A percentile compares a stretch with the other conserved stretches of the same genome.
These are phyloP conservation scores for Amphiprion clarkii DNA, from an alignment of 2,797 vertebrate species.

Conservation along the genomic window DNA sequence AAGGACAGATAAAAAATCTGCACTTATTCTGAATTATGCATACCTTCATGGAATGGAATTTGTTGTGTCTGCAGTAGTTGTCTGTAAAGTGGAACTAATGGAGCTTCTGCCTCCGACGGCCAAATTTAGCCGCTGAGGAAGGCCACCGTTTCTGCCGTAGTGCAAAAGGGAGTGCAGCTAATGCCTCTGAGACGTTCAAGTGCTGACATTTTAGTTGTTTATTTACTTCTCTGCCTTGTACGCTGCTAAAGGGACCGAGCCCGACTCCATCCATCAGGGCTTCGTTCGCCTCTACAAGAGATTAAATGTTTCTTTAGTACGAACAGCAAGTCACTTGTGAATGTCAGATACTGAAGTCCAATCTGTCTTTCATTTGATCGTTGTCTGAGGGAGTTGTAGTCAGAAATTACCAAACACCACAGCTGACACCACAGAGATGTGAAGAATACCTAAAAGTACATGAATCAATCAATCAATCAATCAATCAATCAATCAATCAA, in stretches of 20 bases:
- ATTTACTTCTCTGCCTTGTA: conserved; percentile 75
- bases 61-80: conserved; percentile 72
- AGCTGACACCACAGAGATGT: background rate
- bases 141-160: conserved; percentile 65
- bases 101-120: conserved; percentile 69
- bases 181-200: conserved; percentile 72
- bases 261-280: conserved; percentile 69
- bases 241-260: conserved; percentile 64
- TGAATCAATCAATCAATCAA: too few species aligned
- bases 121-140: conserved; percentile 76
- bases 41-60: conserved; percentile 64
- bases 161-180: conserved; percentile 71
- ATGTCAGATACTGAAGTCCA: conserved; percentile 44
- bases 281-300: conserved; percentile 30
- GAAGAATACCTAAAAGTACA: too few species aligned
- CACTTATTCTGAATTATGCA: conserved; percentile 83
- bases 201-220: conserved; percentile 84
- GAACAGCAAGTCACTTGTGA: conserved; percentile 31
- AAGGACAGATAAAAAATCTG: conserved; percentile 75
- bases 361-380: conserved; percentile 54
- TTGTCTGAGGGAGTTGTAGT: conserved; percentile 33
- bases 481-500: too few species aligned
- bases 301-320: conserved; percentile 65
- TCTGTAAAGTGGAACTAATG: conserved; percentile 81
- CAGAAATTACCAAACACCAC: conserved; percentile 16